These are phyloP conservation scores for Sclerurus mexicanus DNA, from an alignment of 2,113 vertebrate genomes.

Conservation along the genomic window DNA sequence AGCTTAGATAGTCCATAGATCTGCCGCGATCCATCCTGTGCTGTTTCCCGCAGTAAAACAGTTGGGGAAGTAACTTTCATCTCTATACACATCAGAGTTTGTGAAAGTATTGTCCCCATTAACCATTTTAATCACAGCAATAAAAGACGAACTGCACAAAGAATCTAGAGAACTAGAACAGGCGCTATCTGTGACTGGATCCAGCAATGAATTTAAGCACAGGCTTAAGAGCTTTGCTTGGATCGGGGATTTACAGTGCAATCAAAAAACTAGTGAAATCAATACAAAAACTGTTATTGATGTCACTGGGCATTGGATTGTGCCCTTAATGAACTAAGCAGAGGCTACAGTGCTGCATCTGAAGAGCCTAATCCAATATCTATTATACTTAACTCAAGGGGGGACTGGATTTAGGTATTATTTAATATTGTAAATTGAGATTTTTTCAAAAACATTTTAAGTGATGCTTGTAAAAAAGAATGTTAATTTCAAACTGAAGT, in stretches of 20 bases:
- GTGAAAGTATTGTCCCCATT: neutral
- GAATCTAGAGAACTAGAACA: neutral
- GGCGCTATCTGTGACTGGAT: neutral
- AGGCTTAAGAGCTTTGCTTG: constrained; percentile 14
- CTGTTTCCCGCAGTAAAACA: neutral
- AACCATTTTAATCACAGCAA: constrained; percentile 25
- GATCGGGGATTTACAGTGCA: neutral
- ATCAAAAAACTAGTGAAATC: constrained; percentile 27
- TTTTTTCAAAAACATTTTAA: neutral
- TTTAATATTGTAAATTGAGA: neutral
- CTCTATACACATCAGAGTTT: neutral
- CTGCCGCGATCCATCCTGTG: neutral
- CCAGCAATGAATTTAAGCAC: neutral
- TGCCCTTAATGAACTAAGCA: constrained; percentile 43
- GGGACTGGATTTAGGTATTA: neutral
- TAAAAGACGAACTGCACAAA: neutral
- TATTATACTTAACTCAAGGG: neutral
- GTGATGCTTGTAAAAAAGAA: neutral
- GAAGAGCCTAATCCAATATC: neutral
- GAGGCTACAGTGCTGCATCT: neutral
- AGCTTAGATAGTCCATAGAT: neutral
- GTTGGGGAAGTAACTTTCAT: neutral
- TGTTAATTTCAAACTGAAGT: neutral
- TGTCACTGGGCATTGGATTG: constrained; percentile 1
- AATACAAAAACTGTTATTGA: constrained; percentile 46